Evolutionary conservation across 2,888 invertebrate genomes (phyloP), one percentile per base, ranked within the genome.

Genomic region (Cosmia pyralina): DNA sequence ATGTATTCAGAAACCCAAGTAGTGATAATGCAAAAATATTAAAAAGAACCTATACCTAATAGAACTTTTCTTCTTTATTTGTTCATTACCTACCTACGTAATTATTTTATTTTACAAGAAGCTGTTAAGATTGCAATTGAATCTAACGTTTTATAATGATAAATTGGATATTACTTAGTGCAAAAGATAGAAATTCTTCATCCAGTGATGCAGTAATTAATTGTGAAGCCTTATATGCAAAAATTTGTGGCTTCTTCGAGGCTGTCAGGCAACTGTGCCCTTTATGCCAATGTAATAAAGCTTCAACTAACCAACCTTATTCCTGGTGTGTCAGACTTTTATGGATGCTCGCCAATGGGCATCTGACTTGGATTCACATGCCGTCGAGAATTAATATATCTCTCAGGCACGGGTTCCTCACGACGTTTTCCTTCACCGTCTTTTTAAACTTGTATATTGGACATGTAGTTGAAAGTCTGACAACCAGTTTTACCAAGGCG

Each of bases 201-300:
- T 8, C 8, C n/a, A 48, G 28, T 53, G 22, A 44, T 60, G n/a
- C 11, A 57, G 13, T 50, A 53, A 46, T 17, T 48, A 57, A 50
- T 38, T 38, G 50, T 52, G 72, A 58, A 78, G 70, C 38, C 50
- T 52, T 52, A 79, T 59, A 46, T 59, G 50, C n/a, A 50, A 28
- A 71, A 28, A 19, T 58, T 70, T 10, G 38, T 34, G 44, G 50
- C 58, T 74, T 79, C 79, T 58, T 46, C 57, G 58, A 79, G 46
- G 34, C 38, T n/a, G n/a, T n/a, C 15, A 22, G 13, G n/a, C 17
- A 57, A 38, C 5, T 22, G 17, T 65, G 46, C 17, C 53, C 22
- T 22, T 38, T 34, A 13, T 8, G 7, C 15, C 15, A 7, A 44
- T 15, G 13, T 69, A 15, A 69, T 8, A 38, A 15, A 48, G 38